These are phyloP conservation scores for Hemicentrotus pulcherrimus DNA, from an alignment of 35 echinoderm and acorn worm genomes.

Conservation along the genomic window DNA sequence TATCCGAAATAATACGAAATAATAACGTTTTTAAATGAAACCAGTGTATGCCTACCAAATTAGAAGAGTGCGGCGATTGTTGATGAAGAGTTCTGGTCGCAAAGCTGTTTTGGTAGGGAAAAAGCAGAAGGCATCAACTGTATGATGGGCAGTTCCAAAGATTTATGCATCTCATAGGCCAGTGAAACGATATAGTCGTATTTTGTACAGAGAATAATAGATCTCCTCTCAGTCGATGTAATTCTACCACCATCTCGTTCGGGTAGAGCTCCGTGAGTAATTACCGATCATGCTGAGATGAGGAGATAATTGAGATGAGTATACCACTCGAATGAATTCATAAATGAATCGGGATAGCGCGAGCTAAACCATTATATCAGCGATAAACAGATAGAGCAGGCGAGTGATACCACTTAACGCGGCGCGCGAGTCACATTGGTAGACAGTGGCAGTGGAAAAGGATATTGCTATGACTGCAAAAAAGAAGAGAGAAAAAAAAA, in stretches of 20 bases:
- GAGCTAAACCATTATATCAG: neutral
- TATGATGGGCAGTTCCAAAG: no score
- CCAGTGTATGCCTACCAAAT: no score
- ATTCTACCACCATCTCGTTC: neutral
- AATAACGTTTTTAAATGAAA: no score
- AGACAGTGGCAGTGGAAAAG: neutral
- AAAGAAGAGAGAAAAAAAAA: neutral
- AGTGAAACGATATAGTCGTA: neutral
- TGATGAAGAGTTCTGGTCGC: no score
- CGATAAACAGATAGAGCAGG: no score
- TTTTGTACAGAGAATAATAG: neutral
- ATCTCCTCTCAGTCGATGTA: neutral
- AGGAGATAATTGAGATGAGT: neutral
- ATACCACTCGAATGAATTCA: neutral
- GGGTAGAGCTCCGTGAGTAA: neutral
- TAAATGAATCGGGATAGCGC: neutral
- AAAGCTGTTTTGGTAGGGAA: no score
- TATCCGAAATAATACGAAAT: no score
- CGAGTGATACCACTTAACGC: neutral
- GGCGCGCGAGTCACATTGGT: neutral
- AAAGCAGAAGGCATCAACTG: no score
- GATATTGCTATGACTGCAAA: neutral
- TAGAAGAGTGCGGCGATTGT: no score
- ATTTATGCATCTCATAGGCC: neutral
- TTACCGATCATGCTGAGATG: neutral